Conservation (phyloP, 2,113 vertebrate species). For the Paratilapia polleni region DNA sequence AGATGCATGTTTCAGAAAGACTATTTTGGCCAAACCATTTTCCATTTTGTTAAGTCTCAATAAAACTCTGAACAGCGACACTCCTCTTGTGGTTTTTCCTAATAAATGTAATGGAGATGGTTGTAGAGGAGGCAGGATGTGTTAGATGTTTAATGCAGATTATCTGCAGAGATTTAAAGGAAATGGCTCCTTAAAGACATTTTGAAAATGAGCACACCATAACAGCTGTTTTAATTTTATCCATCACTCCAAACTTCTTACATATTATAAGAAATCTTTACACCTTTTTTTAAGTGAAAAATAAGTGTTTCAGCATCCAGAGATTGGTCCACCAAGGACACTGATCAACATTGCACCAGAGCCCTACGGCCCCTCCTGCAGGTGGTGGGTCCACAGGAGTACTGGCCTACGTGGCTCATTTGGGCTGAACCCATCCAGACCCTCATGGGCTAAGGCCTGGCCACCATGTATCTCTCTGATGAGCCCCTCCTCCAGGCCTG, state of each 20-base stretch:
- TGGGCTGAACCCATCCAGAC: no score
- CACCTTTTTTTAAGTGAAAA: not conserved
- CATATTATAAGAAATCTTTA: fast-evolving
- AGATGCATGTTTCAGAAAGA: slow-evolving; percentile 41
- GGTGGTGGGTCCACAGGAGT: no score
- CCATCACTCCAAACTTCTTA: not conserved
- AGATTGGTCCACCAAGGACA: no score
- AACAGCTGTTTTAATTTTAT: not conserved
- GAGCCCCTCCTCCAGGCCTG: no score
- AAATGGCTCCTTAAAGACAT: not conserved
- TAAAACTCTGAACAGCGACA: slow-evolving; percentile 64
- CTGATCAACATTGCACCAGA: no score
- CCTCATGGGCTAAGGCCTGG: no score
- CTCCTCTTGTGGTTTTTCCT: not conserved
- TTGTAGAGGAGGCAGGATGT: not conserved
- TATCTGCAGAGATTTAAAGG: fast-evolving
- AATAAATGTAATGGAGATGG: not conserved
- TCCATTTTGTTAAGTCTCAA: slow-evolving; percentile 71
- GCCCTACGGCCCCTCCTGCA: no score
- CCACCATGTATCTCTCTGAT: no score
- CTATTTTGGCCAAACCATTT: slow-evolving; percentile 28
- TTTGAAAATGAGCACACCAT: not conserved
- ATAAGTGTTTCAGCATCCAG: no score
- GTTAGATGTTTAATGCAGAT: not conserved
- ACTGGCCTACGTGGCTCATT: no score